Conservation (phyloP, 2,113 vertebrate genomes). For the Antechinus flavipes region DNA sequence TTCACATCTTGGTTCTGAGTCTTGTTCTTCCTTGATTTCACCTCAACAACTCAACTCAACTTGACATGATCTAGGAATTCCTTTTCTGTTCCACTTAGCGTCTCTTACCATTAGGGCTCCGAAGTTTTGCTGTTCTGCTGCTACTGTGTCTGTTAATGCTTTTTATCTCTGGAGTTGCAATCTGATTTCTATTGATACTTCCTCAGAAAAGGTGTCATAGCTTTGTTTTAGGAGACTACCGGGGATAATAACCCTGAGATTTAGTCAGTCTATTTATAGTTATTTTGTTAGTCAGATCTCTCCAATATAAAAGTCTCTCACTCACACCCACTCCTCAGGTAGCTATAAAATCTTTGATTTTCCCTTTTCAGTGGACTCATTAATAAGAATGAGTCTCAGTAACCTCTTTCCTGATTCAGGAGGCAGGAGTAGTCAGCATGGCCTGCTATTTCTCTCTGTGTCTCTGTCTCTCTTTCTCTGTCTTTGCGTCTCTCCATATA, state of each 20-base stretch:
- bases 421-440: background rate
- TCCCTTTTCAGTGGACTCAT: background rate
- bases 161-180: background rate
- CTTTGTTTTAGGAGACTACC: background rate
- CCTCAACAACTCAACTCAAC: background rate
- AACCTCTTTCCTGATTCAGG: background rate
- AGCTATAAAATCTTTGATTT: background rate
- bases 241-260: background rate
- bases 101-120: background rate
- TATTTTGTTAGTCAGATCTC: background rate
- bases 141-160: background rate
- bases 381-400: background rate
- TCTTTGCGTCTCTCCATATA: no score
- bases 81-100: background rate
- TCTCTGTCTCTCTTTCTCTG: no score
- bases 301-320: background rate
- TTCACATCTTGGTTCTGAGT: background rate
- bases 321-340: no score
- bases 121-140: background rate
- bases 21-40: background rate
- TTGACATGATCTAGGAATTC: background rate
- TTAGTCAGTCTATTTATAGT: background rate
- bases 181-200: background rate
- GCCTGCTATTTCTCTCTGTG: background rate
- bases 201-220: background rate